These are phyloP conservation scores for Setipinna tenuifilis DNA, from an alignment of 2,797 vertebrate genomes.

Conservation along the genomic window DNA sequence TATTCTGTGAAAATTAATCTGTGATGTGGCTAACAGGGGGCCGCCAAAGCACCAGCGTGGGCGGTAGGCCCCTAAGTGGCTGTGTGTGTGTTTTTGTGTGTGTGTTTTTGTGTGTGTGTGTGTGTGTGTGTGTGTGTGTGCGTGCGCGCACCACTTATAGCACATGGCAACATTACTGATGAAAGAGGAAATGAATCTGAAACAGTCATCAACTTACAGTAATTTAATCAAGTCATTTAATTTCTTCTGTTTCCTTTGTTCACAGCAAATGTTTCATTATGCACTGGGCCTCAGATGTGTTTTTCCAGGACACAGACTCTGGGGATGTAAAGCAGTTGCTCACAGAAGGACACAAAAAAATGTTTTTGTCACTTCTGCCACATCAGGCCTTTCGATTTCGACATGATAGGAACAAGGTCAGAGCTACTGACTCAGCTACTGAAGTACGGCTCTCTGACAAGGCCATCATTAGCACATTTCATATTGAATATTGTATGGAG, in stretches of 20 bases:
- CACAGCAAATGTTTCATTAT: background rate
- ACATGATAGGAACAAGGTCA: background rate
- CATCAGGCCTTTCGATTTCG: too few species aligned
- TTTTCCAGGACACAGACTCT: background rate
- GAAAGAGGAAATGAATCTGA: background rate
- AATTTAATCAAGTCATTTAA: background rate
- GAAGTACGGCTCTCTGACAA: background rate
- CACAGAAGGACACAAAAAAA: background rate
- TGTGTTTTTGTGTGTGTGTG: too few species aligned
- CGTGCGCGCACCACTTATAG: too few species aligned
- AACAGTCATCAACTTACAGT: background rate
- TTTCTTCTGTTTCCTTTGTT: background rate
- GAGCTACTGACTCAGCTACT: background rate
- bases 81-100: too few species aligned
- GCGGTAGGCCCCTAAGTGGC: conserved; percentile 7
- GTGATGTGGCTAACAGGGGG: background rate
- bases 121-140: background rate
- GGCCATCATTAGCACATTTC: background rate
- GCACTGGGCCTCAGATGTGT: background rate
- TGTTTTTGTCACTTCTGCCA: background rate
- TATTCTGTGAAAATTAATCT: conserved; percentile 16
- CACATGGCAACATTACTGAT: background rate
- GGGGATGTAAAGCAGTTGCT: background rate
- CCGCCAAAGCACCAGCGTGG: background rate
- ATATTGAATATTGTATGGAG: background rate